Percentiles rank a stretch among this genome's conserved stretches.
phyloP scores from a whole-genome alignment of 2,888 invertebrate species.

The Drosophila fulvimacula region DNA sequence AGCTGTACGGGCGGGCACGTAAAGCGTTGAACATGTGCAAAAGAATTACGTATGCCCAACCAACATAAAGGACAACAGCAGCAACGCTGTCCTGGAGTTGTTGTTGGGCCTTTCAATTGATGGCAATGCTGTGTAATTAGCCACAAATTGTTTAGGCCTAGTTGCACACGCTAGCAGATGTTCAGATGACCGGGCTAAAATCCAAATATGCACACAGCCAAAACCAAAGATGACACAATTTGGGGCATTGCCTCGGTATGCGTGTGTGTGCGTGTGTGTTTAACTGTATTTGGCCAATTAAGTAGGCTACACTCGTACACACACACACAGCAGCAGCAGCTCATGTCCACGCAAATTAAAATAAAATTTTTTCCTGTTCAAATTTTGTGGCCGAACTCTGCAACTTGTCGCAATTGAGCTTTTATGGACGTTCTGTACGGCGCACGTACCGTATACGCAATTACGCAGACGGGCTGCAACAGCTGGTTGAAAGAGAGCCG shows the following conservation, averaged over 20 bases:
- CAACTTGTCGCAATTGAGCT: conserved; percentile 75
- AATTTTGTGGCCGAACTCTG: conserved; percentile 57
- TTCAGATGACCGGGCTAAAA: conserved; percentile 54
- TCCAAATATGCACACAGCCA: conserved; percentile 70
- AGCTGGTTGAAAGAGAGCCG: conserved; percentile 20
- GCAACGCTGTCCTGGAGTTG: conserved; percentile 10
- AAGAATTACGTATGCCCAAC: conserved; percentile 51
- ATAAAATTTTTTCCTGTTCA: conserved; percentile 63
- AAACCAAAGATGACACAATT: conserved; percentile 82
- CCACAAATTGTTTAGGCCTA: conserved; percentile 81
- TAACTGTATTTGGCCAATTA: conserved; percentile 70
- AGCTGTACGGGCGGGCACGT: conserved; percentile 28
- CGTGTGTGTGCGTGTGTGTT: conserved; percentile 32
- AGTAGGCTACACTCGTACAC: conserved; percentile 67
- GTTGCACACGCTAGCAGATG: conserved; percentile 64
- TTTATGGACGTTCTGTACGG: conserved; percentile 53
- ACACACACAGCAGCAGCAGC: conserved; percentile 14
- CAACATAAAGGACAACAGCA: conserved; percentile 14
- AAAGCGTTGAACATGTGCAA: conserved; percentile 34
- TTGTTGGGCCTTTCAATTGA: conserved; percentile 61
- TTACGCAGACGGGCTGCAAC: conserved; percentile 49
- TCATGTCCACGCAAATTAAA: conserved; percentile 80
- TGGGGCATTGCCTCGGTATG: conserved; percentile 33
- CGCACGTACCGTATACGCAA: conserved; percentile 75
- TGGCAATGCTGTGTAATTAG: conserved; percentile 77